Evolutionary conservation across 23 tunicate genomes (phyloP).

Genomic region (Ascidia mentula): DNA sequence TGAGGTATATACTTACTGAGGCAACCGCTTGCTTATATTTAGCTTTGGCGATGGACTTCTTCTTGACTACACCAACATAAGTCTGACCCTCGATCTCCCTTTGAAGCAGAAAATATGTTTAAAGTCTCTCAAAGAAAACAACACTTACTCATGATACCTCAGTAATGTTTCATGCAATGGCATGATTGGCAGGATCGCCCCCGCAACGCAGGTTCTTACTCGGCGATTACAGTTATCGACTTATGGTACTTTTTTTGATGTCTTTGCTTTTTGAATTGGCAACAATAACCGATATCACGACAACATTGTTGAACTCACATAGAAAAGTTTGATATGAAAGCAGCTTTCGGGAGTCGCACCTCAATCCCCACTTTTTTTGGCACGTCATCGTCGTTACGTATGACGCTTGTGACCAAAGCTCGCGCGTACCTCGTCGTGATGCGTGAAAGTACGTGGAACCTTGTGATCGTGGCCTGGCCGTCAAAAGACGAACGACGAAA

Average conservation of each 20-base stretch:
- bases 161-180: no score
- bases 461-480: background rate
- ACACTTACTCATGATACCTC: no score
- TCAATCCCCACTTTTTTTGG: constrained; percentile 54
- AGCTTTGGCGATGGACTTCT: constrained; percentile 49
- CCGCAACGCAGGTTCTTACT: no score
- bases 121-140: no score
- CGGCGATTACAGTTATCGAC: no score
- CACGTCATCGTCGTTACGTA: constrained; percentile 24
- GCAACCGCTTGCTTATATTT: constrained; percentile 56
- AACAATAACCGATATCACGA: background rate
- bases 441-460: constrained; percentile 42
- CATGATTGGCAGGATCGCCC: no score
- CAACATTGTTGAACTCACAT: constrained; percentile 34
- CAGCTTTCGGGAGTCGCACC: constrained; percentile 55
- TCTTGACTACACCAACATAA: constrained; percentile 70
- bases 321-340: constrained; percentile 74
- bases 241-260: no score
- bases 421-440: constrained; percentile 68
- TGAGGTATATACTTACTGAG: no score
- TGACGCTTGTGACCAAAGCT: constrained; percentile 34
- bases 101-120: background rate
- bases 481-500: background rate
- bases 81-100: constrained; percentile 67
- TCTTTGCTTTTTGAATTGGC: background rate